These are phyloP conservation scores for Etheostoma perlongum DNA, from an alignment of 2,797 vertebrate species.

Conservation along the genomic window DNA sequence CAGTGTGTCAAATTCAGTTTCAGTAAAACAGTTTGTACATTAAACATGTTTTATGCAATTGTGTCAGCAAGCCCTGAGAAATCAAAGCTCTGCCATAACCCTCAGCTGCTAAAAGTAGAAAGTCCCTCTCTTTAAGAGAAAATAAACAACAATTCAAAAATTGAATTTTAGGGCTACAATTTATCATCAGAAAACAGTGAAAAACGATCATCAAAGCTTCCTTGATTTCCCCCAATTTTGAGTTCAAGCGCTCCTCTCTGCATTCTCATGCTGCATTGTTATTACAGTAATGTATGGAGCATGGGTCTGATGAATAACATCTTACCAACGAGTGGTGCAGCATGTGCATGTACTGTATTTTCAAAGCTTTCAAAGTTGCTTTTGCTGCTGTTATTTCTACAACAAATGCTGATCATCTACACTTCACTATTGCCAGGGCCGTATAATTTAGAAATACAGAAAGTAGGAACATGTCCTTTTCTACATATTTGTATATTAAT, in stretches of 20 bases:
- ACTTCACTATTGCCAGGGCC: too few species aligned
- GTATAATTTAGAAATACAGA: too few species aligned
- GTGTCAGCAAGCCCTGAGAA: neutral
- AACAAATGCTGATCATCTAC: neutral
- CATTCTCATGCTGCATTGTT: neutral
- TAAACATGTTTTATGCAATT: neutral
- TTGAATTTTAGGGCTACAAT: neutral
- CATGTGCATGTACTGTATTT: neutral
- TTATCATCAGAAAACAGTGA: neutral
- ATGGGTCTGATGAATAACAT: conserved; percentile 2
- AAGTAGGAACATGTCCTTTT: neutral
- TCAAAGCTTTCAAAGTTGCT: neutral
- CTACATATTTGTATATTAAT: neutral
- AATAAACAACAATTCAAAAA: neutral
- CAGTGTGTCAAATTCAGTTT: neutral
- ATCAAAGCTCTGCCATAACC: neutral
- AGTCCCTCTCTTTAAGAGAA: neutral
- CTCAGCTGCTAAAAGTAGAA: neutral
- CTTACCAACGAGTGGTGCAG: neutral
- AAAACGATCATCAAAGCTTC: neutral
- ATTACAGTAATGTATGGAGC: neutral
- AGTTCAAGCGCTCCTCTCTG: neutral
- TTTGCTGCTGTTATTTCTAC: neutral
- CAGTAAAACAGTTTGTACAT: neutral
- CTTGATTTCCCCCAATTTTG: neutral